Evolutionary conservation across 2,888 invertebrate species (phyloP), one percentile per base, ranked within the genome.

Genomic region (Scrobipalpa atriplicella): DNA sequence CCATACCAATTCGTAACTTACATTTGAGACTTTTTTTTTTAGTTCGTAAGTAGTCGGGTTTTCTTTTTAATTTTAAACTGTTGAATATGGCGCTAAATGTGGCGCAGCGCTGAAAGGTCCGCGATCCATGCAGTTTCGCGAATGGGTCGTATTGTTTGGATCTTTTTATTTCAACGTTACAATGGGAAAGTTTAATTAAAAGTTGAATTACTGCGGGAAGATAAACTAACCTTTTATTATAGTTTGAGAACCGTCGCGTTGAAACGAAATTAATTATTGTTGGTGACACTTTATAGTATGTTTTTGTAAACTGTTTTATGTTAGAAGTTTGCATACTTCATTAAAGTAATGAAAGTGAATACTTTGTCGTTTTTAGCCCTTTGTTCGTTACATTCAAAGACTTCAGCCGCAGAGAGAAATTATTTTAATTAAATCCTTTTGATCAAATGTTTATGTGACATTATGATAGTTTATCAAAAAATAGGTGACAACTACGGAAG

Each of bases 121-220:
- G 16, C 54, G 21, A 21, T 29, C 13, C 21, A 21, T 29, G 54
- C 58, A 58, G 58, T 66, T 66, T 62, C 62, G 54, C 54, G 54
- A 52, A 41, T 47, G 13, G 66, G 18, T 54, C n/a, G 54, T 18
- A 66, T 56, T 43, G 54, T 29, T 47, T 11, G 21, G 21, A 68
- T 67, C 65, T 39, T 64, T 64, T 41, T 41, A 54, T 65, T 65
- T 65, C 51, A 61, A 19, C 36, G 54, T 29, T 38, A 58, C 58
- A 58, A 58, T 64, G 36, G 52, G 63, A 29, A 51, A 36, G 62
- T 47, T 51, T 52, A 52, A 66, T 61, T 64, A 56, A 43, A 63
- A 21, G 67, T 68, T 69, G 66, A 68, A 70, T 69, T 68, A 68
- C 66, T 66, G 67, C 66, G 21, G 16, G 6, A 47, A 47, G 47